Conservation (phyloP, 2,888 invertebrate species). For the Pollenia labialis region DNA sequence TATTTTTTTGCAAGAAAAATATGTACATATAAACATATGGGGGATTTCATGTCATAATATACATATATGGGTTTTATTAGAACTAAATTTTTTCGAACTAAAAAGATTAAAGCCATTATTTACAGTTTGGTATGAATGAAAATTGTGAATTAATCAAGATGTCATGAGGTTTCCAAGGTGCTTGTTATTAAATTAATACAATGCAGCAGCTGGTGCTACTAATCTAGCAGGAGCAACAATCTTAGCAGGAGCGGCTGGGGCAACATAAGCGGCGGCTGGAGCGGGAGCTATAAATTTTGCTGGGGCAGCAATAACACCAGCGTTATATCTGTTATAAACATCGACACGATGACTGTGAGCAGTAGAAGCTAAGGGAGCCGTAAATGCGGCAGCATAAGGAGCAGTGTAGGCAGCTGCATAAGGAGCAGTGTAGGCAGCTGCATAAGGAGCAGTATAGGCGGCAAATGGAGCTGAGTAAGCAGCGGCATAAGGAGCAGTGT, state of each 20-base stretch:
- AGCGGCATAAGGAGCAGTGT: slow-evolving; percentile 56
- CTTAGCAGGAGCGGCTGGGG: slow-evolving; percentile 49
- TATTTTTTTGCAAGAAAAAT: slow-evolving; percentile 5
- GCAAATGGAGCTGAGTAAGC: slow-evolving; percentile 47
- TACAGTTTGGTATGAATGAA: neutral
- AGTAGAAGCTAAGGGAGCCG: slow-evolving; percentile 65
- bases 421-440: slow-evolving; percentile 62
- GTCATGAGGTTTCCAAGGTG: neutral
- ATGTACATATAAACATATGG: neutral
- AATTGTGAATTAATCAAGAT: neutral
- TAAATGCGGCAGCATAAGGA: slow-evolving; percentile 51
- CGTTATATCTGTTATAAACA: slow-evolving; percentile 78
- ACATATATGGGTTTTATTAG: neutral
- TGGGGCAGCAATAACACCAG: slow-evolving; percentile 69
- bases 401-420: slow-evolving; percentile 45
- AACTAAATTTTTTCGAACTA: slow-evolving; percentile 8
- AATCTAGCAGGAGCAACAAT: slow-evolving; percentile 60
- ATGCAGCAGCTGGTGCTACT: slow-evolving; percentile 64
- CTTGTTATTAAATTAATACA: slow-evolving; percentile 41
- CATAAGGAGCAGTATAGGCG: slow-evolving; percentile 60
- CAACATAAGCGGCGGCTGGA: slow-evolving; percentile 72
- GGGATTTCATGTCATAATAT: no score
- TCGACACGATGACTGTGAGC: slow-evolving; percentile 79
- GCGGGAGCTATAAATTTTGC: slow-evolving; percentile 60
- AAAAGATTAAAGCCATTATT: slow-evolving; percentile 22